Evolutionary conservation across 1,140 invertebrate species (phyloP).

Genomic region (Pogonomyrmex californicus): DNA sequence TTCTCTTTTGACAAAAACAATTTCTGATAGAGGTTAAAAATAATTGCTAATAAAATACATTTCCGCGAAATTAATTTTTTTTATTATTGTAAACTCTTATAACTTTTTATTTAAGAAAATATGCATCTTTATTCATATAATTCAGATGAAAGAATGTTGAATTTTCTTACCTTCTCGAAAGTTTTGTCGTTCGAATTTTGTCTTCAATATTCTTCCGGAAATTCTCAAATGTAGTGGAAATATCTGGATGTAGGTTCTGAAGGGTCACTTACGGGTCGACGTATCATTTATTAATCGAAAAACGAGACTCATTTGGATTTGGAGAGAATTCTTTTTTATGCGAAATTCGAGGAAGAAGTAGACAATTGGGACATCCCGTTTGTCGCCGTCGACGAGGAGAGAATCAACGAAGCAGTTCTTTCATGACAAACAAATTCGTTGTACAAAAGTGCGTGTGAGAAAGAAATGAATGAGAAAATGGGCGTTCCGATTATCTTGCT

Average conservation of each 20-base stretch:
- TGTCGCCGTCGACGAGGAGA: conserved; percentile 19
- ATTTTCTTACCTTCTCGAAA: conserved; percentile 4
- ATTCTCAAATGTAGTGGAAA: neutral
- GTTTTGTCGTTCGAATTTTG: neutral
- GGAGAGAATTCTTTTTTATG: neutral
- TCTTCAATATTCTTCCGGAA: neutral
- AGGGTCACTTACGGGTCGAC: neutral
- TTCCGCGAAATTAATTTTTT: neutral
- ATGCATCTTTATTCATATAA: neutral
- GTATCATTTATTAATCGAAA: conserved; percentile 65
- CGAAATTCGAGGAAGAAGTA: conserved; percentile 6
- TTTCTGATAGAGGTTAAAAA: neutral
- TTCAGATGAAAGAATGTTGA: neutral
- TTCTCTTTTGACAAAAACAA: too few species aligned
- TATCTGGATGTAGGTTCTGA: neutral
- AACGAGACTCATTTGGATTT: conserved; percentile 27
- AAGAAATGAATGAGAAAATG: neutral
- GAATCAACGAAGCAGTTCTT: conserved; percentile 47
- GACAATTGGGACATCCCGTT: conserved; percentile 14
- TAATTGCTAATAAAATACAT: neutral
- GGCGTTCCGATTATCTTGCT: conserved; percentile 35
- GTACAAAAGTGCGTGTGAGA: conserved; percentile 37
- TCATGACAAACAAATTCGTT: conserved; percentile 43
- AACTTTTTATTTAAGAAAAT: neutral
- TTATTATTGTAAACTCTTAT: neutral